A percentile compares a stretch with the other conserved stretches of the same genome.
Evolutionary conservation across 2,113 vertebrate species (phyloP).

Genomic region (Pangasianodon gigas): DNA sequence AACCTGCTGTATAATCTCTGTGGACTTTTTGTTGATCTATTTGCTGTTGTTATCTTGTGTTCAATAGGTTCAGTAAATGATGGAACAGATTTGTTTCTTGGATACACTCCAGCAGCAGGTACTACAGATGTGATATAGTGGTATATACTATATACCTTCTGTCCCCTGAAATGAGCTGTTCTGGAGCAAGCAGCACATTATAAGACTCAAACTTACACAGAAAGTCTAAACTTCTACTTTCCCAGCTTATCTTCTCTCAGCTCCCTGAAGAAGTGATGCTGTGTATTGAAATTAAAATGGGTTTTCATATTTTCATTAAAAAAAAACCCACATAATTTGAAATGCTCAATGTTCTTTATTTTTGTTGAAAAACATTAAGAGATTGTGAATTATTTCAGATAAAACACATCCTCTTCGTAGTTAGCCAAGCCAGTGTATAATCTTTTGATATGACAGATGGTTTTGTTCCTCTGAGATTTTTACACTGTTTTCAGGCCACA

Average conservation of each 20-base stretch:
- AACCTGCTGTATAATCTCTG: neutral
- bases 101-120: neutral
- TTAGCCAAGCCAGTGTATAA: neutral
- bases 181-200: neutral
- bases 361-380: neutral
- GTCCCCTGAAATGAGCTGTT: neutral
- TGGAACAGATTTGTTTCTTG: neutral
- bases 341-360: slow-evolving; percentile 24
- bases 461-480: neutral
- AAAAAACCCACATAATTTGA: neutral
- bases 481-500: slow-evolving; percentile 59
- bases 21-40: neutral
- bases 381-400: neutral
- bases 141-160: neutral
- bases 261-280: neutral
- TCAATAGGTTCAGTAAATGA: neutral
- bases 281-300: neutral
- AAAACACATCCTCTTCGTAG: neutral
- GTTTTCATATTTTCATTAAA: neutral
- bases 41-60: neutral
- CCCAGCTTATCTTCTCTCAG: neutral
- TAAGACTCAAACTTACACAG: neutral
- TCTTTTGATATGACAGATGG: neutral
- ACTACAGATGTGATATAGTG: too few relatives aligned
- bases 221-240: neutral